These are phyloP conservation scores for Poicephalus meyeri DNA, from an alignment of 2,113 vertebrate species.

Conservation along the genomic window DNA sequence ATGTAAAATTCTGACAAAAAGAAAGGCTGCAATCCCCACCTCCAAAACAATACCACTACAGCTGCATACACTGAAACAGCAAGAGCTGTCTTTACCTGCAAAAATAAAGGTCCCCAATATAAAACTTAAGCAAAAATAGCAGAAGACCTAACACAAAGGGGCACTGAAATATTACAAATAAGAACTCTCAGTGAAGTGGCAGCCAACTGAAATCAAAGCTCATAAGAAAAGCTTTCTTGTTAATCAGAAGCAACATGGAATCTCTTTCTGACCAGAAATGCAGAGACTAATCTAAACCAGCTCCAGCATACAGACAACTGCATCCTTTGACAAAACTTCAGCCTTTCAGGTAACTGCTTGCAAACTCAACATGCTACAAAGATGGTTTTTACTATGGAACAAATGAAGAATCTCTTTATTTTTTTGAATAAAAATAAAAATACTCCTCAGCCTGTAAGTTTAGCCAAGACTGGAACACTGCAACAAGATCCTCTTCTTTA, in stretches of 20 bases:
- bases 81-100: not conserved
- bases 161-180: not conserved
- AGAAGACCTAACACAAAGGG: constrained; percentile 16
- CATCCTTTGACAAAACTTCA: not conserved
- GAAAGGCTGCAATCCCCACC: not conserved
- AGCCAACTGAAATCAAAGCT: constrained; percentile 47
- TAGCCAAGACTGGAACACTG: not conserved
- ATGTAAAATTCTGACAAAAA: not conserved
- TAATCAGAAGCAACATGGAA: not conserved
- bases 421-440: not conserved
- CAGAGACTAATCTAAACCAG: not conserved
- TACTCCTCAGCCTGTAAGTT: not conserved
- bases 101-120: not conserved
- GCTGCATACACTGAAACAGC: not conserved
- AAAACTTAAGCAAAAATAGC: not conserved
- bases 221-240: not conserved
- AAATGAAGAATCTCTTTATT: not conserved
- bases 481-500: constrained; percentile 2
- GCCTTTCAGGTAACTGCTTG: not conserved
- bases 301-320: not conserved
- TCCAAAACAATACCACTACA: not conserved
- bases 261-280: not conserved
- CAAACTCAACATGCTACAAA: not conserved
- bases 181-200: constrained; percentile 19
- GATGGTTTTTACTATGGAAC: not conserved